Percentiles rank a stretch among this genome's conserved stretches.
phyloP scores from a whole-genome alignment of 2,113 vertebrate genomes.

The Thunnus thynnus region DNA sequence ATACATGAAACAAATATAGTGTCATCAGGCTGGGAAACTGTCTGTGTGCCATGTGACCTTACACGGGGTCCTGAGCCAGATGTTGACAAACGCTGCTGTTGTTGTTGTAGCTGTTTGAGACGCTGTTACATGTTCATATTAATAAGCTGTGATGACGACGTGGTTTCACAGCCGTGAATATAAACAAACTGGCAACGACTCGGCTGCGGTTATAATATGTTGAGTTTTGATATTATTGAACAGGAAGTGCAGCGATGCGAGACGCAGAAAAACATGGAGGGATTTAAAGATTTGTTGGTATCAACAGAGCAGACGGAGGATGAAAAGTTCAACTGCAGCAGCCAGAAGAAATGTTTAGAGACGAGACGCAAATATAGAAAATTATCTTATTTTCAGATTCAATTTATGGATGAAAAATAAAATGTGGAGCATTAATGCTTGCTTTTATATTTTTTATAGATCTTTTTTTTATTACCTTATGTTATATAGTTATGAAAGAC shows the following conservation, averaged over 20 bases:
- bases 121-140: no score
- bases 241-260: conserved; percentile 1
- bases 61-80: no score
- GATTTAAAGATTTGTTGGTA: not conserved
- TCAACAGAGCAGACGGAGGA: not conserved
- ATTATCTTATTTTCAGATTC: no score
- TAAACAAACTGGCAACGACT: conserved; percentile 17
- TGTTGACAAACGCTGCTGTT: no score
- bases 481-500: no score
- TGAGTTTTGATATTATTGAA: not conserved
- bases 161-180: no score
- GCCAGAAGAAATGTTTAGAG: not conserved
- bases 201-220: not conserved
- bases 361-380: no score
- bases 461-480: no score
- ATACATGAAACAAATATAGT: not conserved
- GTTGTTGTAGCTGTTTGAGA: no score
- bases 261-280: not conserved
- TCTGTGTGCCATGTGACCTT: no score
- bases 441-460: not conserved
- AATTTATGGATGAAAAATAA: not conserved
- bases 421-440: not conserved
- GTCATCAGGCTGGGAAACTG: no score
- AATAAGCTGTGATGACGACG: no score
- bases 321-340: not conserved